Base-by-base conservation (phyloP, 2,113 vertebrate species). In the Etia nguti region DNA sequence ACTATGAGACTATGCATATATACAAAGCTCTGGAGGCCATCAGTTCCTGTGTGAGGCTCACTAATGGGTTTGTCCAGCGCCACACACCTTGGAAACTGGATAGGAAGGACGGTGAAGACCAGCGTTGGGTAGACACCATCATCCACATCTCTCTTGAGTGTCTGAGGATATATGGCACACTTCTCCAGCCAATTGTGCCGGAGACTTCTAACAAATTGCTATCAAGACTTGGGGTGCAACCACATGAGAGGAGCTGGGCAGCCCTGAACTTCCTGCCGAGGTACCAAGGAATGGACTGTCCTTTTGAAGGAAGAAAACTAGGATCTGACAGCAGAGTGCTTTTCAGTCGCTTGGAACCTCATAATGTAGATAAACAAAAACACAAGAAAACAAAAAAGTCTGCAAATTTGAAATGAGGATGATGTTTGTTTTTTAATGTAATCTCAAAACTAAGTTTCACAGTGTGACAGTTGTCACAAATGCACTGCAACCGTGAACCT, bases 1-100 rank as follows among this genome's bases (percentile, higher is more conserved):
- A 96, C 82, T 98, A 97, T 3, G 96, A 97, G 41, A 90, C 81
- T 81, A 96, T 98, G 87, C 96, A 97, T 31, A 93, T 97, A 8
- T 98, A 99, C 95, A 99, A 97, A 91, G 98, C 98, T 31, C 91
- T 99, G 92, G 98, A 99, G 85, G 96, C 97, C 5, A 93, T 99
- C 18, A 65, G 89, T 8, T 88, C 91, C 12, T 97, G 98, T 0
- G 97, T 99, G 15, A 97, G 97, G 38, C 96, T 96, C 82, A 98
- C 97, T 3, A 99, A 99, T 0, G 84, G 97, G 4, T 99, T 99
- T 82, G 92, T 99, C 81, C 98, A 99, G 84, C 97, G 98, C 34
- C 98, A 99, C 13, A 65, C 70, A 1, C 99, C 98, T 0, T 99
- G 99, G 99, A 99, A 98, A 84, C 92, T 99, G 2, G 79, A 95